Conservation (phyloP, 1,140 invertebrate species). For the Arctopsyche grandis region DNA sequence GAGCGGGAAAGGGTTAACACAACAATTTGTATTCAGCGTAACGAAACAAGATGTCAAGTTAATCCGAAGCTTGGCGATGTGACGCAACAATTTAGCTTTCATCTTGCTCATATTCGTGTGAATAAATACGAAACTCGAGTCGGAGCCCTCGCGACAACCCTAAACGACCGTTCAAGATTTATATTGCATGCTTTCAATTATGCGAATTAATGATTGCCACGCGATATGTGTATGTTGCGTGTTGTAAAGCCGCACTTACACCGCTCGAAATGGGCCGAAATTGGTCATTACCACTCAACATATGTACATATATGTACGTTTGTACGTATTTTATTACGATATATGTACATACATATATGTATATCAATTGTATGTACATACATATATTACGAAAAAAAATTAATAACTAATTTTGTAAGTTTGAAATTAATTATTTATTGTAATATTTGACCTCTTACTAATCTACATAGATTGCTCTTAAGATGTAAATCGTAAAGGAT, state of each 20-base stretch:
- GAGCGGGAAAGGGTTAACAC: slow-evolving; percentile 10
- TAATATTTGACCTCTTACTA: too few relatives aligned
- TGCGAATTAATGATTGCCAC: background rate
- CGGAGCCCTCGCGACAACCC: background rate
- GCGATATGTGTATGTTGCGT: background rate
- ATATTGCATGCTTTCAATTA: background rate
- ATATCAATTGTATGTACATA: too few relatives aligned
- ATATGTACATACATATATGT: background rate
- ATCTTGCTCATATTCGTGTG: slow-evolving; percentile 16
- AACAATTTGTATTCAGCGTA: slow-evolving; percentile 23
- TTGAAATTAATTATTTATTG: too few relatives aligned
- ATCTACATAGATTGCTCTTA: too few relatives aligned
- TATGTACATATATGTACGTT: background rate
- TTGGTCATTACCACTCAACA: too few relatives aligned
- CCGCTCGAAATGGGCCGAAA: too few relatives aligned
- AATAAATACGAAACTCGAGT: slow-evolving; percentile 14
- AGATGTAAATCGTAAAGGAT: too few relatives aligned
- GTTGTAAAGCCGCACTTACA: background rate
- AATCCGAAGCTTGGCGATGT: slow-evolving; percentile 16
- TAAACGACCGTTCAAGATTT: slow-evolving; percentile 11
- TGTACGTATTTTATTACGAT: background rate
- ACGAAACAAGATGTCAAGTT: slow-evolving; percentile 27
- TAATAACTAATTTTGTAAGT: too few relatives aligned
- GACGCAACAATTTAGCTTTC: slow-evolving; percentile 25
- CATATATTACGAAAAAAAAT: background rate